Base-by-base conservation (phyloP, 2,113 vertebrate genomes). In the Alethe castanea region DNA sequence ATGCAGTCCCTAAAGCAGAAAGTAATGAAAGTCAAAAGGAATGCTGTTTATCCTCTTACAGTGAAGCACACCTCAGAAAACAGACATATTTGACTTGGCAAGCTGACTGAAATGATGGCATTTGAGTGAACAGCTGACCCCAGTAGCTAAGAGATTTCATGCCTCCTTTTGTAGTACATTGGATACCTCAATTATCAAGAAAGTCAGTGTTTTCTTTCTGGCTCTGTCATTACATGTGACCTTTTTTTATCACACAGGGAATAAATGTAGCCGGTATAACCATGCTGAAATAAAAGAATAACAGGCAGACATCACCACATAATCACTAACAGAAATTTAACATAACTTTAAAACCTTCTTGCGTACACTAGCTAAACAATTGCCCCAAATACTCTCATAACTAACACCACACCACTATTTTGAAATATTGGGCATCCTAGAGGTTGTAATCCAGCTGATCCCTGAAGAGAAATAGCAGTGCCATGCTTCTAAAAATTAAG, bases 1-100 rank as follows among this genome's bases (percentile, higher is more conserved):
- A 99, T 99, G 88, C 99, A 99, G 96, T 99, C 99, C 97, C 99
- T 99, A 92, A 84, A 97, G 96, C 31, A 98, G 88, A 97, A 74
- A 90, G 45, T 42, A 89, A 77, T 56, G 60, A 60, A 50, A 88
- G 95, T 93, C 42, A 95, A 67, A 67, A 83, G 62, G 16, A 93
- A 94, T 52, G 4, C 76, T 3, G 2, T 72, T 90, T 82, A 54
- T 54, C 17, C 44, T 91, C 59, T 52, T 29, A 47, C 4, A 74
- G 25, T 7, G 22, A 88, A 83, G 60, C 19, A 77, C 33, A 80
- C 19, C 38, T 82, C 54, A 78, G 67, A 84, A 88, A 88, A 73
- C 17, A 72, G 71, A 69, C 15, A 52, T 31, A 81, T 66, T 61
- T 88, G 19, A 25, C 40, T 80, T 7, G 5, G 50, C 36, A 90